A percentile compares a stretch with the other conserved stretches of the same genome.
Conservation (phyloP, 2,888 invertebrate species). For the Bellardia bayeri region DNA sequence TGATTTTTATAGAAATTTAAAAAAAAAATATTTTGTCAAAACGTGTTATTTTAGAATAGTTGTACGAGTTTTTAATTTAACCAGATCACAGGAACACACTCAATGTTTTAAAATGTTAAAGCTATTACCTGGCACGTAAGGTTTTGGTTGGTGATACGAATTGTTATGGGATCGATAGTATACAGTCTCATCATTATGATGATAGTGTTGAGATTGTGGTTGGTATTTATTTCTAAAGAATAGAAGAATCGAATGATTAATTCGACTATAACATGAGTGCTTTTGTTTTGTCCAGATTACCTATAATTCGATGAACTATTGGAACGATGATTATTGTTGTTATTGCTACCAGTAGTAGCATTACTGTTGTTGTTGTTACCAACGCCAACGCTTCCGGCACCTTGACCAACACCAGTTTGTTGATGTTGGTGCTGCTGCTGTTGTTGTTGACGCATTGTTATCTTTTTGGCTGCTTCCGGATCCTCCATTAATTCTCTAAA, state of each 20-base stretch:
- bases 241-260: background rate
- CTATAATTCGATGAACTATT: slow-evolving; percentile 65
- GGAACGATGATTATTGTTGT: slow-evolving; percentile 63
- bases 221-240: slow-evolving; percentile 80
- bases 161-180: slow-evolving; percentile 82
- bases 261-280: background rate
- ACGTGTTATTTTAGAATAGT: too few species aligned
- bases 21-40: too few species aligned
- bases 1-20: too few species aligned
- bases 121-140: slow-evolving; percentile 81
- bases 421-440: slow-evolving; percentile 75
- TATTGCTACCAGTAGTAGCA: slow-evolving; percentile 43
- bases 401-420: slow-evolving; percentile 61
- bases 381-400: slow-evolving; percentile 51
- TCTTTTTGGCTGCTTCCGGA: slow-evolving; percentile 82
- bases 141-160: slow-evolving; percentile 81
- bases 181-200: slow-evolving; percentile 82
- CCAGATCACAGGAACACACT: background rate
- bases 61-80: background rate
- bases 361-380: slow-evolving; percentile 77
- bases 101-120: background rate
- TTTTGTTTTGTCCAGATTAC: slow-evolving; percentile 9
- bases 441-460: slow-evolving; percentile 81
- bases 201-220: slow-evolving; percentile 81
- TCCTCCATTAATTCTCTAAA: slow-evolving; percentile 89